These are phyloP conservation scores for Unio delphinus DNA, from an alignment of 2,888 invertebrate species.

Conservation along the genomic window DNA sequence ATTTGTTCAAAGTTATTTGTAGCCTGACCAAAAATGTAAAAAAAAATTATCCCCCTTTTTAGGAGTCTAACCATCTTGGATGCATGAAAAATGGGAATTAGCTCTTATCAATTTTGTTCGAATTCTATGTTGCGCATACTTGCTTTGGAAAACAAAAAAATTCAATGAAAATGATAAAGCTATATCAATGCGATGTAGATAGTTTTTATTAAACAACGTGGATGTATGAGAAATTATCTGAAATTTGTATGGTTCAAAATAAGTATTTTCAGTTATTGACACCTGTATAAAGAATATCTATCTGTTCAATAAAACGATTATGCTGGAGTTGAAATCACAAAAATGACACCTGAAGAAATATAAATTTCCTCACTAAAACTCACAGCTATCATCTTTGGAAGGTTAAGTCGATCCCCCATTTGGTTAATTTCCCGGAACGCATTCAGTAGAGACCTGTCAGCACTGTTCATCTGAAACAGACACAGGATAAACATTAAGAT, in stretches of 20 bases:
- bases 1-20: too few species aligned
- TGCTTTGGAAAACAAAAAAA: too few species aligned
- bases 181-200: too few species aligned
- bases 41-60: too few species aligned
- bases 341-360: background rate
- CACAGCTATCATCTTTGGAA: slow-evolving; percentile 93
- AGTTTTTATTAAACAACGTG: too few species aligned
- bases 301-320: background rate
- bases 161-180: too few species aligned
- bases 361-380: slow-evolving; percentile 31
- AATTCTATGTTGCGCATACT: too few species aligned
- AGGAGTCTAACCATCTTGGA: too few species aligned
- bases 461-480: slow-evolving; percentile 79
- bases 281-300: background rate
- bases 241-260: background rate
- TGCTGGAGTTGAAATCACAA: background rate
- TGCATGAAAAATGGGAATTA: too few species aligned
- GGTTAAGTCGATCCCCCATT: slow-evolving; percentile 98
- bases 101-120: too few species aligned
- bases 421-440: slow-evolving; percentile 97
- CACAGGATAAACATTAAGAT: background rate
- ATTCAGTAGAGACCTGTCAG: slow-evolving; percentile 91
- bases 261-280: background rate
- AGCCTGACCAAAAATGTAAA: too few species aligned
- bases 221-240: background rate